Evolutionary conservation across 2,888 invertebrate genomes (phyloP), one percentile per base, ranked within the genome.

Genomic region (Chymomyza caudatula): DNA sequence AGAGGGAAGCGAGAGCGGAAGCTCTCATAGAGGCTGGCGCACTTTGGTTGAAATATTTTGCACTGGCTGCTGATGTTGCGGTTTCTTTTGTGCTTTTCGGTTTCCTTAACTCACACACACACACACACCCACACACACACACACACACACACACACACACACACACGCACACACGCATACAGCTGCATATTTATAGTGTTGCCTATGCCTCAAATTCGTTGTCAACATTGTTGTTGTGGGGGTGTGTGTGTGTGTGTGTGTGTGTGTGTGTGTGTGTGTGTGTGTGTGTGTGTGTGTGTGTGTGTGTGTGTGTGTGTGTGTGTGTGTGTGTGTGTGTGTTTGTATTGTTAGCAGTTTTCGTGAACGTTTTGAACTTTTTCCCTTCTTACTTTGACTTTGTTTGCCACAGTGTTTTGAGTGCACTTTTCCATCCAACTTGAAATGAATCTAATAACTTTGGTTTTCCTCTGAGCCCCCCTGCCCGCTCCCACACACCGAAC

Each of bases 401-500:
- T 79, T 77, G 79, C 63, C 70, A 64, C 63, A 62, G 66, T 83
- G 74, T 85, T 84, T 81, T 68, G 67, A 83, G 81, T 86, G 86
- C 85, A 86, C 86, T 86, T 86, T 81, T 67, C 44, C 78, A 67
- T 71, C 67, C 74, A 86, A 86, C 78, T 82, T 86, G 84, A 86
- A 82, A 82, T 82, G 86, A 86, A 82, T 82, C 81, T 86, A 82
- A 82, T 82, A 82, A 82, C 86, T 86, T 84, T 74, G 66, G 63
- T 71, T 60, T 67, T 60, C 55, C 62, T 23, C 52, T 56, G 37
- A 69, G 44, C 44, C 6, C 11, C 44, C 49, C 25, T n/a, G n/a
- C n/a, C n/a, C n/a, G n/a, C n/a, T n/a, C 11, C 29, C 29, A 58
- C 52, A 56, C 43, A 47, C 23, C 57, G 15, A 17, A 76, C 78